Conservation (phyloP, 1,140 invertebrate genomes). For the Penaeus chinensis region DNA sequence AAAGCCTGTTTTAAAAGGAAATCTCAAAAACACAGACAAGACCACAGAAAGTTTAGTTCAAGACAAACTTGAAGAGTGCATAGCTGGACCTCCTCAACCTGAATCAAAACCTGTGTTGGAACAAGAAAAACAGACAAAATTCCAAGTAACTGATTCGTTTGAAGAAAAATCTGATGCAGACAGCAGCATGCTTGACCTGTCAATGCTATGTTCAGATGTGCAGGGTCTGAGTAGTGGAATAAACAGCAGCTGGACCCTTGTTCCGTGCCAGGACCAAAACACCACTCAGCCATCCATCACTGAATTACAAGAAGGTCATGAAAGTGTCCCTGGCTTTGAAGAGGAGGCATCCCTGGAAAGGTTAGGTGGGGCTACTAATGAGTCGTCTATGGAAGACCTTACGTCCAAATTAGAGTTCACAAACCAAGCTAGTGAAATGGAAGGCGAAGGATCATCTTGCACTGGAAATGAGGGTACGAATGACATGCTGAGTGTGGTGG, state of each 20-base stretch:
- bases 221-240: neutral
- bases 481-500: neutral
- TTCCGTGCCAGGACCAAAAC: slow-evolving; percentile 6
- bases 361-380: too few relatives aligned
- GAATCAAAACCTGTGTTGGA: neutral
- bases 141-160: neutral
- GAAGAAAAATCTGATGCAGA: slow-evolving; percentile 22
- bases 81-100: too few relatives aligned
- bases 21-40: neutral
- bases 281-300: neutral
- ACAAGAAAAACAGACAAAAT: neutral
- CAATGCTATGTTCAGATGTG: slow-evolving; percentile 16
- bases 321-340: neutral
- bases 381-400: too few relatives aligned
- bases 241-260: slow-evolving; percentile 24
- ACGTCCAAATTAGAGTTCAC: too few relatives aligned
- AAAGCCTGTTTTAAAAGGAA: slow-evolving; percentile 14
- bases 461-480: too few relatives aligned
- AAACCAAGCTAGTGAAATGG: too few relatives aligned
- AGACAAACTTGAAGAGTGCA: too few relatives aligned
- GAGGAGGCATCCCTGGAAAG: neutral
- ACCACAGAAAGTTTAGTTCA: too few relatives aligned
- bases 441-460: too few relatives aligned
- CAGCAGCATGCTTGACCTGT: slow-evolving; percentile 22
- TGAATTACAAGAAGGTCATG: slow-evolving; percentile 7